phyloP scores from a whole-genome alignment of 92 coral and sea anemone species.

The Desmophyllum pertusum region DNA sequence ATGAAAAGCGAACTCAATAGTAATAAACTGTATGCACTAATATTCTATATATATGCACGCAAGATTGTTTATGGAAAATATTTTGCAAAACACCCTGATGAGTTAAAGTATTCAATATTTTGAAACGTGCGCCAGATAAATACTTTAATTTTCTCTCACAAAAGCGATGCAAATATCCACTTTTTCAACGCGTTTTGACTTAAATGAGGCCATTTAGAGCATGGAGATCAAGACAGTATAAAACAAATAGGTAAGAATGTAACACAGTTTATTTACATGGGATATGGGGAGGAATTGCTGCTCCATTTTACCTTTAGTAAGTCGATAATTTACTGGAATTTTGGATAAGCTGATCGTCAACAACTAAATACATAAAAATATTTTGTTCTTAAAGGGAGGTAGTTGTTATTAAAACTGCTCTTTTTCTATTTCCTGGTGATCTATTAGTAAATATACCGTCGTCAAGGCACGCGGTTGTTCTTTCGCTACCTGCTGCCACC shows the following conservation, averaged over 20 bases:
- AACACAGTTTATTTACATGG: neutral
- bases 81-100: neutral
- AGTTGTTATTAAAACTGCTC: neutral
- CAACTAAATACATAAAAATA: neutral
- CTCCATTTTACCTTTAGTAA: neutral
- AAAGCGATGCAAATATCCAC: neutral
- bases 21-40: neutral
- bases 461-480: neutral
- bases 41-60: neutral
- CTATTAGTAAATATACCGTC: neutral
- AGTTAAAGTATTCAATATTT: neutral
- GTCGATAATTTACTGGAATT: neutral
- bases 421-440: neutral
- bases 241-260: neutral
- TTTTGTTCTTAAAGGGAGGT: neutral
- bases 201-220: neutral
- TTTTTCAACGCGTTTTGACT: neutral
- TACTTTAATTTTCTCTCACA: too few relatives aligned
- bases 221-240: neutral
- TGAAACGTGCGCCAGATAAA: neutral
- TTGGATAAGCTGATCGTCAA: neutral
- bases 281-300: neutral
- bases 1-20: neutral
- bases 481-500: slow-evolving; percentile 31
- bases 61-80: neutral